A percentile compares a stretch with the other conserved stretches of the same genome.
Evolutionary conservation across 2,888 invertebrate genomes (phyloP).

Genomic region (Leucoptera coffeella): DNA sequence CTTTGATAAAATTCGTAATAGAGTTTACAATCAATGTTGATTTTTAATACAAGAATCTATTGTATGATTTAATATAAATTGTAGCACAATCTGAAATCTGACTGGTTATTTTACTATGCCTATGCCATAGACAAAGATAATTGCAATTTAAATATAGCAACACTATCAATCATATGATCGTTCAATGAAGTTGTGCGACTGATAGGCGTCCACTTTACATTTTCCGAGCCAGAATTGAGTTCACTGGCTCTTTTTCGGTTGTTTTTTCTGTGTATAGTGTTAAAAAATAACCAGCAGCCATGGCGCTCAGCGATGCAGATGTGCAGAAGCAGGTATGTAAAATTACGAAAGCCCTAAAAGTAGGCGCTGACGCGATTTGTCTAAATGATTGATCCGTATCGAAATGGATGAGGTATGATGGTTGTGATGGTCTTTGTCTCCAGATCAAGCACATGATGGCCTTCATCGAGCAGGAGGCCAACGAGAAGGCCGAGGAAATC

Average conservation of each 20-base stretch:
- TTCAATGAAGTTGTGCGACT: slow-evolving; percentile 47
- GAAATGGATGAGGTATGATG: slow-evolving; percentile 4
- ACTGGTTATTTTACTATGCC: too few species aligned
- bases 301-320: slow-evolving; percentile 97
- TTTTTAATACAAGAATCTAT: too few species aligned
- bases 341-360: slow-evolving; percentile 8
- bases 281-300: slow-evolving; percentile 49
- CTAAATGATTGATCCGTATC: slow-evolving; percentile 39
- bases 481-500: slow-evolving; percentile 99
- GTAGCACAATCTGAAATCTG: too few species aligned
- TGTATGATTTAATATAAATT: too few species aligned
- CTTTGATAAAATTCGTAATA: too few species aligned
- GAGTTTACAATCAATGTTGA: too few species aligned
- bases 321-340: slow-evolving; percentile 90
- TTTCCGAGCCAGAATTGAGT: slow-evolving; percentile 34
- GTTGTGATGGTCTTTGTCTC: too few species aligned
- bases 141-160: slow-evolving; percentile 17
- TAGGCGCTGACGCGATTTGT: slow-evolving; percentile 19
- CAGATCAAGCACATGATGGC: slow-evolving; percentile 99
- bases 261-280: slow-evolving; percentile 41
- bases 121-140: too few species aligned
- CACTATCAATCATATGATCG: slow-evolving; percentile 49
- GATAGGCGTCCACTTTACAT: slow-evolving; percentile 47
- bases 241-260: slow-evolving; percentile 42
- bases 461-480: slow-evolving; percentile 99